phyloP scores from a whole-genome alignment of 2,797 vertebrate genomes.

The Gymnoscopelus microlampas region DNA sequence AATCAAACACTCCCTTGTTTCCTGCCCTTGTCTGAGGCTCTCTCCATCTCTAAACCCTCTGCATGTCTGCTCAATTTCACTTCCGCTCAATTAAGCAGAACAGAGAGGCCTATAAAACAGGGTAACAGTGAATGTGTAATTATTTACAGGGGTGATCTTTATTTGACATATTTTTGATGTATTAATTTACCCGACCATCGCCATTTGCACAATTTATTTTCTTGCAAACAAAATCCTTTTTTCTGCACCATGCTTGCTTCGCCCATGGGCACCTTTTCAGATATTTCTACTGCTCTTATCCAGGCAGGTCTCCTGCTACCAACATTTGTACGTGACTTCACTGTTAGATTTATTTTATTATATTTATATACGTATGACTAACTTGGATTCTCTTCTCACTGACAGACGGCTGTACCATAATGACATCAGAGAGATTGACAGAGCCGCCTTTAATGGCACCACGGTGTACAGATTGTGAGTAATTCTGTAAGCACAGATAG shows the following conservation, averaged over 20 bases:
- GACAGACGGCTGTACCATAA: slow-evolving; percentile 83
- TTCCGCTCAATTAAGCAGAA: not conserved
- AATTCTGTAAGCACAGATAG: slow-evolving; percentile 24
- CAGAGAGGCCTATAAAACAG: not conserved
- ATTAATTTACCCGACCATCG: too few relatives aligned
- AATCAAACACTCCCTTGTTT: slow-evolving; percentile 48
- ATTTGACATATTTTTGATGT: too few relatives aligned
- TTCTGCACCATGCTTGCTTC: too few relatives aligned
- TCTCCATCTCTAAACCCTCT: slow-evolving; percentile 16
- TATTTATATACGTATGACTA: slow-evolving; percentile 43
- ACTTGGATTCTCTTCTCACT: slow-evolving; percentile 60
- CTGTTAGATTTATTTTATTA: slow-evolving; percentile 42
- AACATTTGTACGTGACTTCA: not conserved
- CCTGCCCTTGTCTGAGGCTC: not conserved
- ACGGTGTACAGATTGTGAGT: slow-evolving; percentile 83
- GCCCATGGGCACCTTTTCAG: too few relatives aligned
- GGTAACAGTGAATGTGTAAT: too few relatives aligned
- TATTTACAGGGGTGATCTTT: too few relatives aligned
- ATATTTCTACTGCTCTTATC: too few relatives aligned
- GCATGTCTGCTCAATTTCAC: not conserved
- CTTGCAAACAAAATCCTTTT: too few relatives aligned
- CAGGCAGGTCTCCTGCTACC: too few relatives aligned
- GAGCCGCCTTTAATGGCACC: slow-evolving; percentile 82
- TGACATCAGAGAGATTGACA: slow-evolving; percentile 79
- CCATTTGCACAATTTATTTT: too few relatives aligned